Evolutionary conservation across 2,888 invertebrate species (phyloP).

Genomic region (Caenorhabditis sulstoni): DNA sequence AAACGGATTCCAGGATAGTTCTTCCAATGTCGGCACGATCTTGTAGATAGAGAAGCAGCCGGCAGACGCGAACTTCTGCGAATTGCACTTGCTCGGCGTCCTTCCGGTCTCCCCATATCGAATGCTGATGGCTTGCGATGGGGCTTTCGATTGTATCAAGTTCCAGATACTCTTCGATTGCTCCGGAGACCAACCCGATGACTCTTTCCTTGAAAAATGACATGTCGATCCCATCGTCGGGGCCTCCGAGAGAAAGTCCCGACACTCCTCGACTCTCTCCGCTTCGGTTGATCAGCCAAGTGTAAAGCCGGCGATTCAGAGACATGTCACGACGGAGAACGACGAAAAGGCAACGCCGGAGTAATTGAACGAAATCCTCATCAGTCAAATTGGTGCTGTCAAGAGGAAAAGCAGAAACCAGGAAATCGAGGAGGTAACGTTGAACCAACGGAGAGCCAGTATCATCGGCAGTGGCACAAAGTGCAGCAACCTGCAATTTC

Average conservation of each 20-base stretch:
- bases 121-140: constrained; percentile 35
- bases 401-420: constrained; percentile 90
- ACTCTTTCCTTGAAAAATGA: constrained; percentile 67
- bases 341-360: constrained; percentile 82
- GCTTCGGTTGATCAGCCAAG: constrained; percentile 85
- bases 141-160: constrained; percentile 75
- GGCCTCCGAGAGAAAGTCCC: constrained; percentile 47
- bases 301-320: constrained; percentile 89
- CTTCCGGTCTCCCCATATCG: constrained; percentile 58
- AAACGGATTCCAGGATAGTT: constrained; percentile 87
- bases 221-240: constrained; percentile 64
- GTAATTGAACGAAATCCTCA: constrained; percentile 75
- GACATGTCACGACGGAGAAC: constrained; percentile 92
- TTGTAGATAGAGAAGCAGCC: constrained; percentile 88
- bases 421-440: constrained; percentile 89
- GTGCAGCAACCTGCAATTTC: constrained; percentile 85
- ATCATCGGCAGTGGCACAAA: constrained; percentile 89
- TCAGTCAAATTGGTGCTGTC: constrained; percentile 84
- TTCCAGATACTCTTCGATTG: constrained; percentile 61
- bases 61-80: constrained; percentile 83
- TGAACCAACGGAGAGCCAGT: constrained; percentile 86
- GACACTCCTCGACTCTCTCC: constrained; percentile 58
- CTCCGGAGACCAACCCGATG: constrained; percentile 62
- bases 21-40: constrained; percentile 92
- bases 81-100: constrained; percentile 76